phyloP scores from a whole-genome alignment of 2,113 vertebrate genomes.

The Trinectes maculatus region DNA sequence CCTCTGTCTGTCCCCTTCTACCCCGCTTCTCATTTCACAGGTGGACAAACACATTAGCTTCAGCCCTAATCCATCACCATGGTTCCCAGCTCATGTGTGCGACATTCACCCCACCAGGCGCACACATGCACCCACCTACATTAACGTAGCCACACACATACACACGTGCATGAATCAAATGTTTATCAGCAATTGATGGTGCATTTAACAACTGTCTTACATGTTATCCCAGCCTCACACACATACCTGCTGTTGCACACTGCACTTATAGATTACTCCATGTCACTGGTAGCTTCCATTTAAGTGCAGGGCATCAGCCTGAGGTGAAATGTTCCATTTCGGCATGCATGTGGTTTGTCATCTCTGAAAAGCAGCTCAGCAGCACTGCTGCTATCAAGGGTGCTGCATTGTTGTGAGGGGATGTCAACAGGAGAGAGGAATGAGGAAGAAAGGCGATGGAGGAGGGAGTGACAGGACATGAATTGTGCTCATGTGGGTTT shows the following conservation, averaged over 20 bases:
- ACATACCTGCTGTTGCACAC: not conserved
- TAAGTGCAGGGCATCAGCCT: conserved; percentile 38
- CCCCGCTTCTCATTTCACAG: conserved; percentile 80
- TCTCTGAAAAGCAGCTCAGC: conserved; percentile 40
- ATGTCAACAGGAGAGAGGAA: conserved; percentile 40
- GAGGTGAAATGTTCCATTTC: conserved; percentile 62
- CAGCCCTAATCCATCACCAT: conserved; percentile 73
- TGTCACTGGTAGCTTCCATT: conserved; percentile 36
- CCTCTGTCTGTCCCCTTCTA: conserved; percentile 44
- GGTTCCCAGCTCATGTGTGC: conserved; percentile 38
- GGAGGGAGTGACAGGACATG: conserved; percentile 1
- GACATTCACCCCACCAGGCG: conserved; percentile 17
- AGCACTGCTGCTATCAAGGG: conserved; percentile 12
- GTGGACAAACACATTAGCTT: conserved; percentile 78
- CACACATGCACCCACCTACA: not conserved
- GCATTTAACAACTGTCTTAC: conserved; percentile 12
- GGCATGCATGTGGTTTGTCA: conserved; percentile 45
- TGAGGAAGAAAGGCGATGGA: not conserved
- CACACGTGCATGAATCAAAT: conserved; percentile 8
- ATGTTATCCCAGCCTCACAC: conserved; percentile 6
- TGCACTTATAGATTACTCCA: conserved; percentile 28
- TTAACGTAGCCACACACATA: not conserved
- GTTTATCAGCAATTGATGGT: not conserved
- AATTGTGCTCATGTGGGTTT: conserved; percentile 19
- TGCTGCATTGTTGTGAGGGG: conserved; percentile 37